Evolutionary conservation across 1,140 invertebrate genomes (phyloP).

Genomic region (Cheumatopsyche charites): DNA sequence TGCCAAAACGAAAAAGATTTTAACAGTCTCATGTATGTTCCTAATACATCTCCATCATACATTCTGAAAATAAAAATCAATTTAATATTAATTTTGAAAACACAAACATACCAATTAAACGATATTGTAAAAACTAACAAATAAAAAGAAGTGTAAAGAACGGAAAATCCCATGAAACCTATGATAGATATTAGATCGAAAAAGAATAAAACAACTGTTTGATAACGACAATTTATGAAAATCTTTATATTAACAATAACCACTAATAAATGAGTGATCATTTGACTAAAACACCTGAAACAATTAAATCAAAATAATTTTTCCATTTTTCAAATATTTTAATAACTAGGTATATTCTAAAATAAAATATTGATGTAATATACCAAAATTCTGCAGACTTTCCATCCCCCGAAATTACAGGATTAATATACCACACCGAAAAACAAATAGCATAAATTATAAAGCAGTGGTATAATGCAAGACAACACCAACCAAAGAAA

Average conservation of each 20-base stretch:
- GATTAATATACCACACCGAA: constrained; percentile 51
- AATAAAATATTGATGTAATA: constrained; percentile 21
- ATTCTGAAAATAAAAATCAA: constrained; percentile 62
- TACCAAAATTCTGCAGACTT: constrained; percentile 58
- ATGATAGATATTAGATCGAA: too few species aligned
- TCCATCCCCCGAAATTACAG: constrained; percentile 55
- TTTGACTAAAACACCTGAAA: constrained; percentile 60
- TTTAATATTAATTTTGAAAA: too few species aligned
- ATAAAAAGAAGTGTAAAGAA: constrained; percentile 65
- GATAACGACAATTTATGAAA: constrained; percentile 69
- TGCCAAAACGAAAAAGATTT: constrained; percentile 67
- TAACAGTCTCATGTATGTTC: constrained; percentile 67
- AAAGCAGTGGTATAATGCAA: constrained; percentile 63
- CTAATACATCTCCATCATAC: constrained; percentile 67
- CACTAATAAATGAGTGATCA: constrained; percentile 61
- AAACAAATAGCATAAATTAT: constrained; percentile 60
- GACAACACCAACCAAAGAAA: constrained; percentile 70
- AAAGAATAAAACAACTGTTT: constrained; percentile 68
- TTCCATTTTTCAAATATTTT: background rate
- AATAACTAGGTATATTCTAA: too few species aligned
- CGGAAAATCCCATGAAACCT: constrained; percentile 64
- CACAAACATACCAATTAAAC: constrained; percentile 66
- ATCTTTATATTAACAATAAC: constrained; percentile 65
- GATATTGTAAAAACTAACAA: constrained; percentile 66
- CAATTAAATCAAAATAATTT: too few species aligned